These are phyloP conservation scores for Diplodus sargus DNA, from an alignment of 2,797 vertebrate genomes.

Conservation along the genomic window DNA sequence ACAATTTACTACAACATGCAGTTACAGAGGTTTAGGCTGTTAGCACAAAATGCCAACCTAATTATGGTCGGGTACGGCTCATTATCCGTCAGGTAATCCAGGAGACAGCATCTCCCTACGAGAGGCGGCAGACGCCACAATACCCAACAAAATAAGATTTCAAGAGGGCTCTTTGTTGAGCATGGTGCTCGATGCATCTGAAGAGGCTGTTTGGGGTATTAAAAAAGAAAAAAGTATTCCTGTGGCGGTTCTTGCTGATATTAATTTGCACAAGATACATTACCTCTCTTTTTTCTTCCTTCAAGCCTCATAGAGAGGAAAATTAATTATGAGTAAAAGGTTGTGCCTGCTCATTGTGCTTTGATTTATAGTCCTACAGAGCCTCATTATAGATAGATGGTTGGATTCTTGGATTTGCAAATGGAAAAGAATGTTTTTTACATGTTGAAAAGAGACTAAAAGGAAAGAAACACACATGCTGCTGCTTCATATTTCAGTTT, in stretches of 20 bases:
- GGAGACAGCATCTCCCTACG: slow-evolving; percentile 37
- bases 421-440: slow-evolving; percentile 35
- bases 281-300: slow-evolving; percentile 11
- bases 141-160: slow-evolving; percentile 44
- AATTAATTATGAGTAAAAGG: slow-evolving; percentile 58
- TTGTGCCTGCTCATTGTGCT: slow-evolving; percentile 37
- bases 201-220: slow-evolving; percentile 30
- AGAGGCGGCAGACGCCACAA: slow-evolving; percentile 30
- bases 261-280: slow-evolving; percentile 35
- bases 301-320: slow-evolving; percentile 42
- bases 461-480: neutral
- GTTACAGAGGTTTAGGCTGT: slow-evolving; percentile 69
- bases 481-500: neutral
- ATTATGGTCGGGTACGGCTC: slow-evolving; percentile 69
- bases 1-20: slow-evolving; percentile 70
- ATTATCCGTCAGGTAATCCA: slow-evolving; percentile 70
- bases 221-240: slow-evolving; percentile 18
- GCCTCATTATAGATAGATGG: slow-evolving; percentile 33
- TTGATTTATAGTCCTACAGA: slow-evolving; percentile 47
- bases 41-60: slow-evolving; percentile 79
- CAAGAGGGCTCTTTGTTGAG: slow-evolving; percentile 49
- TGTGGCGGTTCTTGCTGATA: slow-evolving; percentile 20
- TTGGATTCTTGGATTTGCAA: slow-evolving; percentile 33
- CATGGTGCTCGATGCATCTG: slow-evolving; percentile 18
- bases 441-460: slow-evolving; percentile 9